Evolutionary conservation across 2,797 vertebrate genomes (phyloP).

Genomic region (Myotis daubentonii): DNA sequence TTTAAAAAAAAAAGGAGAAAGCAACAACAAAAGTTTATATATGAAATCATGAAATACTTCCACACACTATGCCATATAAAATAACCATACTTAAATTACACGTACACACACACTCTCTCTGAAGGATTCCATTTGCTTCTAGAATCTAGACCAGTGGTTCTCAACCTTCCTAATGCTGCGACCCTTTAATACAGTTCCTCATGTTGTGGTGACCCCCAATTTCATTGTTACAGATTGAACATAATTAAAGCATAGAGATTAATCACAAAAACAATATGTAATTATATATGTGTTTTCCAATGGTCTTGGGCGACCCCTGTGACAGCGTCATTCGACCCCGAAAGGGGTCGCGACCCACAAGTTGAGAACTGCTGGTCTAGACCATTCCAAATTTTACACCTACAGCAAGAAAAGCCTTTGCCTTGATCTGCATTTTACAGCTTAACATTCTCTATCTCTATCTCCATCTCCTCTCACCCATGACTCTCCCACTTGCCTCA

Average conservation of each 20-base stretch:
- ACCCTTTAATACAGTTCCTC: too few species aligned
- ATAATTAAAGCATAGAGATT: too few species aligned
- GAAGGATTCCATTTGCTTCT: background rate
- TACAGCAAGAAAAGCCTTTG: conserved; percentile 8
- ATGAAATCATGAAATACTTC: background rate
- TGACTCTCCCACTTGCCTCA: background rate
- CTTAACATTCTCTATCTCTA: background rate
- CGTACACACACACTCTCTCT: background rate
- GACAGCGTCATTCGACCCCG: too few species aligned
- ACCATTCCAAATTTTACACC: background rate
- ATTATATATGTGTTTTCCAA: too few species aligned
- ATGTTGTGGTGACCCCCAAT: too few species aligned
- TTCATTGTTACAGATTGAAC: too few species aligned
- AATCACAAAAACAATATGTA: too few species aligned
- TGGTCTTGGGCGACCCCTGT: too few species aligned
- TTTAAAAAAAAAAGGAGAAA: background rate
- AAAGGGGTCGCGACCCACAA: too few species aligned
- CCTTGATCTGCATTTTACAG: conserved; percentile 9
- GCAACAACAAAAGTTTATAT: background rate
- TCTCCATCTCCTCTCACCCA: background rate
- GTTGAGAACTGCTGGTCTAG: background rate
- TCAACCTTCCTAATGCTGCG: too few species aligned
- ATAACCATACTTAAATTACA: background rate
- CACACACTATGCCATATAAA: background rate
- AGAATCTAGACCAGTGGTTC: too few species aligned